phyloP scores from a whole-genome alignment of 2,888 invertebrate genomes.

The Liodrosophila aerea region DNA sequence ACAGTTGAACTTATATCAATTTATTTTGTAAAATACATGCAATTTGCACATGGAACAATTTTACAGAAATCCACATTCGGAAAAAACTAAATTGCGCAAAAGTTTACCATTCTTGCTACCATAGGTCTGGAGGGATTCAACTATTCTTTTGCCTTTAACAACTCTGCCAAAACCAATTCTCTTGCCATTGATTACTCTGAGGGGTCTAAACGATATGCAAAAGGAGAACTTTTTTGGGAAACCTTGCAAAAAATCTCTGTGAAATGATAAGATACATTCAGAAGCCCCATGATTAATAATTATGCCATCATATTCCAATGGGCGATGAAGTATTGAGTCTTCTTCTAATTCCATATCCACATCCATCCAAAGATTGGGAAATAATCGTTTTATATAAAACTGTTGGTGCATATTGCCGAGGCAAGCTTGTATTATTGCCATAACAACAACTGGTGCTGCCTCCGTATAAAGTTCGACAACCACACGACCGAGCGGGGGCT shows the following conservation, averaged over 20 bases:
- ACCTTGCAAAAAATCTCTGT: constrained; percentile 50
- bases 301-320: constrained; percentile 61
- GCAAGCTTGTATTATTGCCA: constrained; percentile 65
- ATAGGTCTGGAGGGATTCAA: constrained; percentile 65
- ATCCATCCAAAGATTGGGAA: constrained; percentile 72
- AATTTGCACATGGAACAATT: constrained; percentile 15
- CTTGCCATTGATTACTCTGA: constrained; percentile 66
- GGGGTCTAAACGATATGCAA: constrained; percentile 73
- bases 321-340: constrained; percentile 24
- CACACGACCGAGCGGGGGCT: constrained; percentile 64
- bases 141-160: constrained; percentile 62
- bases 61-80: constrained; percentile 66
- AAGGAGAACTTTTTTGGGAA: constrained; percentile 56
- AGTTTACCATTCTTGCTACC: constrained; percentile 78
- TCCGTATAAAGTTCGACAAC: constrained; percentile 72
- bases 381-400: constrained; percentile 67
- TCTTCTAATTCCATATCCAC: constrained; percentile 36
- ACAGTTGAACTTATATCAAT: no score
- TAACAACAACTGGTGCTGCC: constrained; percentile 67
- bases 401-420: constrained; percentile 41
- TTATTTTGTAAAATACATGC: not conserved
- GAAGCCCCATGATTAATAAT: constrained; percentile 56
- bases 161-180: constrained; percentile 75
- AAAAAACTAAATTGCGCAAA: constrained; percentile 58
- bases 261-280: constrained; percentile 59